Base-by-base conservation (phyloP, 1,140 invertebrate genomes). In the Diprion similis region DNA sequence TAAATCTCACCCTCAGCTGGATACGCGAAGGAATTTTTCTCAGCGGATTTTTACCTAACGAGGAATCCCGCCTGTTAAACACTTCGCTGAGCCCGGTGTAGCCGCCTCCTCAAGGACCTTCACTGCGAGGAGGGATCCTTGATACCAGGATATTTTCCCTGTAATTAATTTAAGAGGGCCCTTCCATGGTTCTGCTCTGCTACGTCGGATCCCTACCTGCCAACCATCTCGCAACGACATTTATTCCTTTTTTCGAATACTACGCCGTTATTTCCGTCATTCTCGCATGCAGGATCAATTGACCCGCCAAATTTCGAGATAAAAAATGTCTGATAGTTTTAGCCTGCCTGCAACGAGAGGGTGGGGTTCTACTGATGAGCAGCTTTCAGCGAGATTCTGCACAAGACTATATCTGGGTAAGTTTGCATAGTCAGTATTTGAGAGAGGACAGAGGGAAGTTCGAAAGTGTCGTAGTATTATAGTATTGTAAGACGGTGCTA, bases 161-260 rank as follows among this genome's bases (percentile, higher is more conserved):
- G 83, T 84, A 84, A 84, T 84, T 84, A 84, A 84, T 84, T 84
- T 84, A 84, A 84, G 82, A 82, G 82, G 82, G 82, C 81, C 82
- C 79, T 71, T 74, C 76, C 68, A 24, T 17, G 67, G 24, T 68
- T 17, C 67, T 6, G 24, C 24, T 37, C 24, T 6, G 24, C 24
- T 37, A 37, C 24, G 24, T 37, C 24, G 24, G 24, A 37, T 37
- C 24, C 24, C 24, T 37, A 37, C 24, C 24, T 37, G 24, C 24
- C 24, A 37, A 37, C 24, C 24, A 6, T 37, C 24, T 37, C 24
- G 24, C 24, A 6, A 37, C 24, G 24, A 37, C 24, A 6, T 37
- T 37, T 37, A 37, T 37, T 37, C 24, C 24, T 37, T 37, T 37
- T 37, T 37, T 37, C 24, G 6, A 37, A 37, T 37, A 3, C 24